Percentiles rank a stretch among this genome's conserved stretches.
Conservation (phyloP, 2,888 invertebrate species). For the Aleiodes testaceus region DNA sequence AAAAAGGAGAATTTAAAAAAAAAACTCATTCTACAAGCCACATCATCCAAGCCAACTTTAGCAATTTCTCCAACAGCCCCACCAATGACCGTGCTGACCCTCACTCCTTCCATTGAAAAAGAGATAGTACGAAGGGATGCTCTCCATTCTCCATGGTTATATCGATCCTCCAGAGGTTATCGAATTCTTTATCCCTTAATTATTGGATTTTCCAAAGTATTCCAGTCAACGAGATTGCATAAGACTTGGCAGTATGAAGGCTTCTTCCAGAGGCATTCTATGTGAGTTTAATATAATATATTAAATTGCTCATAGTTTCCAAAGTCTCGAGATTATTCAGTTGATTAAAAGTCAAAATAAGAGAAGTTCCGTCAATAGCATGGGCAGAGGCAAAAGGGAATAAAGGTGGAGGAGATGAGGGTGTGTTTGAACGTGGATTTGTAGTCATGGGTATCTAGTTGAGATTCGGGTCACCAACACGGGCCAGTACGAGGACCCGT, state of each 20-base stretch:
- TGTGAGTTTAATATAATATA: constrained; percentile 21
- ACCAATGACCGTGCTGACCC: constrained; percentile 43
- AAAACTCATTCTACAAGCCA: constrained; percentile 26
- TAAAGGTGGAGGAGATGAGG: constrained; percentile 11
- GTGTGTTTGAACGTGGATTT: constrained; percentile 52
- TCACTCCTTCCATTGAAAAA: constrained; percentile 18
- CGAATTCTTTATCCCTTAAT: constrained; percentile 52
- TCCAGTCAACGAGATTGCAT: constrained; percentile 34
- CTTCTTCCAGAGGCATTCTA: constrained; percentile 9
- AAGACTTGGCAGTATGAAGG: constrained; percentile 17
- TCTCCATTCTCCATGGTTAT: constrained; percentile 30
- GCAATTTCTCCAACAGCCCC: constrained; percentile 42
- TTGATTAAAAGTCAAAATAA: constrained; percentile 15
- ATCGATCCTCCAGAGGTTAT: constrained; percentile 46
- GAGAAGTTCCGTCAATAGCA: neutral
- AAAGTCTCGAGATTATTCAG: neutral
- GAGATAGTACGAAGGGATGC: neutral
- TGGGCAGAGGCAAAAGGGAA: constrained; percentile 3
- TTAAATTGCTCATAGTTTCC: constrained; percentile 3
- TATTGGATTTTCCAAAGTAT: constrained; percentile 49
- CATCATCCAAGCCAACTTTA: constrained; percentile 44
- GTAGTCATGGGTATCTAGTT: constrained; percentile 61
- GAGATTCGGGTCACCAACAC: constrained; percentile 68
- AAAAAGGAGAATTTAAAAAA: neutral
- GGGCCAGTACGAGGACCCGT: constrained; percentile 51